Conservation (phyloP, 2,113 vertebrate species). For the Callithrix jacchus region DNA sequence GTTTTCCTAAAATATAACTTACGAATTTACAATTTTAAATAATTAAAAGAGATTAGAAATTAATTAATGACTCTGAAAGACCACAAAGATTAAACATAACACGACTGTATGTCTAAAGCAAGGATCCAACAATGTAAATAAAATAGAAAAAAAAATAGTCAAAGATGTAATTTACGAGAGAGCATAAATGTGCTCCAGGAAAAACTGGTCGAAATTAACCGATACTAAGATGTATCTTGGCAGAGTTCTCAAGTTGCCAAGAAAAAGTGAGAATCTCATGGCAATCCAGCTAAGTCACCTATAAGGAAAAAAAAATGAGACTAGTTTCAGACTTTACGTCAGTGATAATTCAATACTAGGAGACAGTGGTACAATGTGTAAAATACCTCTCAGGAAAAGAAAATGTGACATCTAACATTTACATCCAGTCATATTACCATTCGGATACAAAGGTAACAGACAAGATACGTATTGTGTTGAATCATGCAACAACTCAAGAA, state of each 20-base stretch:
- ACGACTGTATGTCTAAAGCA: background rate
- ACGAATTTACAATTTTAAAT: background rate
- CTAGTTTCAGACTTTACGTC: background rate
- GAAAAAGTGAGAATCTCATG: background rate
- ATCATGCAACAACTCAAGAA: background rate
- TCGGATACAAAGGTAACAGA: background rate
- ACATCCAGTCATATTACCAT: background rate
- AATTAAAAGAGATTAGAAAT: background rate
- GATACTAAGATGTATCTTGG: background rate
- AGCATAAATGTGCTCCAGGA: background rate
- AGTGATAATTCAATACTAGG: background rate
- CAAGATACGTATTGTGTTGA: background rate
- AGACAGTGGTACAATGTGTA: background rate
- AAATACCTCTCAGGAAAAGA: background rate
- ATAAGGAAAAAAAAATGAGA: background rate
- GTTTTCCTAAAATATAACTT: background rate
- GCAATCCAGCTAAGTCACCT: background rate
- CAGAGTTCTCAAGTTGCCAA: background rate
- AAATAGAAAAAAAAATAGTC: constrained; percentile 11
- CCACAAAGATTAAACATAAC: constrained; percentile 56
- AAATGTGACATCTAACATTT: background rate
- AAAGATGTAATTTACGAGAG: background rate
- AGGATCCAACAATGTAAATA: background rate
- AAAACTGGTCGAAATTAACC: background rate
- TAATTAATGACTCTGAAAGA: background rate